These are phyloP conservation scores for Ptilonorhynchus violaceus DNA, from an alignment of 2,113 vertebrate genomes.

Conservation along the genomic window DNA sequence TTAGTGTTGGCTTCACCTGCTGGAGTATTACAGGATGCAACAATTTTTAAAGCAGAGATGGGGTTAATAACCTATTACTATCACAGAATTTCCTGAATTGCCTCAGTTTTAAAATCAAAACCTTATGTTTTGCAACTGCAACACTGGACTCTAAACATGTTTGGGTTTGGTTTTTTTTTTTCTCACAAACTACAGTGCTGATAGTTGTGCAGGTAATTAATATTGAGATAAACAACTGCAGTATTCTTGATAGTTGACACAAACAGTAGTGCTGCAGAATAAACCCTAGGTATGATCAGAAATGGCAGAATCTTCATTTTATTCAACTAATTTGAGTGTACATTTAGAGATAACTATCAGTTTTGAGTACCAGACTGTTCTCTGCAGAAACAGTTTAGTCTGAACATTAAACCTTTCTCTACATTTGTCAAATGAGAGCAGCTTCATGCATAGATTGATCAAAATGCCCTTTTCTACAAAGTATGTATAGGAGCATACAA, in stretches of 20 bases:
- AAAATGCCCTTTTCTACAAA: neutral
- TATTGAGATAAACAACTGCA: neutral
- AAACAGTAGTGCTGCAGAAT: neutral
- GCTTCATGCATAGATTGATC: neutral
- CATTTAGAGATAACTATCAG: neutral
- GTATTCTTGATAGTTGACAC: neutral
- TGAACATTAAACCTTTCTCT: neutral
- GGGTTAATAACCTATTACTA: neutral
- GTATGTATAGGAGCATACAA: neutral
- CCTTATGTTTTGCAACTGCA: neutral
- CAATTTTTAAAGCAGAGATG: neutral
- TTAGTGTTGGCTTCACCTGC: neutral
- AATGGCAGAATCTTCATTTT: neutral
- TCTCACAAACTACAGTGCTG: neutral
- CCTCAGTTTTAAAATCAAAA: neutral
- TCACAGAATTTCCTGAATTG: neutral
- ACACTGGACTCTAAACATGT: neutral
- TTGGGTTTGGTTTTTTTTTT: neutral
- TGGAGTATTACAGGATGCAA: neutral
- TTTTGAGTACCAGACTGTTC: neutral
- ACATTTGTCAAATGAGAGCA: neutral
- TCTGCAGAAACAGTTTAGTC: neutral
- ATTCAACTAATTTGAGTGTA: neutral
- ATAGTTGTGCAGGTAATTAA: neutral
- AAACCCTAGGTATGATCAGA: neutral